Evolutionary conservation across 2,113 vertebrate genomes (phyloP), one percentile per base, ranked within the genome.

Genomic region (Cyanoramphus novaezelandiae): DNA sequence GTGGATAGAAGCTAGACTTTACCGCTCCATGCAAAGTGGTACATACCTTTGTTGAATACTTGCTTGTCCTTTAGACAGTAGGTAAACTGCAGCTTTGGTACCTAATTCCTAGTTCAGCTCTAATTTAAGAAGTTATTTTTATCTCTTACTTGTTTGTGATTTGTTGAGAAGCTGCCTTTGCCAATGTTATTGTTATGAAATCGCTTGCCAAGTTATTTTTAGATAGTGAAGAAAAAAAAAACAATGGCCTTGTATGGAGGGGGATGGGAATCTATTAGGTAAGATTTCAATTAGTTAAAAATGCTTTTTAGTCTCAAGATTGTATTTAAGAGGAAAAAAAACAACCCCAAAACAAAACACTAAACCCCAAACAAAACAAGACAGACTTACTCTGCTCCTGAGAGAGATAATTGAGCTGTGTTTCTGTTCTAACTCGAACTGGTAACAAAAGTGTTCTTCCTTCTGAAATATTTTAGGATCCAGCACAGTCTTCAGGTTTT

Each of bases 401-500:
- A 46, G 41, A 14, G 46, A 62, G 9, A 20, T 79, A 50, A 62
- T 21, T 60, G 72, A 92, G 65, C 46, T 86, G 31, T 72, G 10
- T 10, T 88, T 80, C 84, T 95, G 57, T 47, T 41, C 16, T 17
- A 20, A 79, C 3, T 62, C 71, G 81, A 21, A 57, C 70, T 92
- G 57, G 23, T 85, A 21, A 91, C 94, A 95, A 69, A 94, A 55
- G 55, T 64, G 53, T 94, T 59, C 70, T 97, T 95, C 64, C 86
- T 96, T 96, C 39, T 97, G 79, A 67, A 87, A 95, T 57, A 4
- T 97, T 94, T 72, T 96, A 99, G 99, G 99, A 99, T 96, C 98
- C 99, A 74, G 98, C 99, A 57, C 99, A 99, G 92, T 99, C 99
- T 90, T 99, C 99, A 88, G 99, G 99, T 92, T 99, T 99, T 97